Base-by-base conservation (phyloP, 2,113 vertebrate species). In the Rhagologus leucostigma region DNA sequence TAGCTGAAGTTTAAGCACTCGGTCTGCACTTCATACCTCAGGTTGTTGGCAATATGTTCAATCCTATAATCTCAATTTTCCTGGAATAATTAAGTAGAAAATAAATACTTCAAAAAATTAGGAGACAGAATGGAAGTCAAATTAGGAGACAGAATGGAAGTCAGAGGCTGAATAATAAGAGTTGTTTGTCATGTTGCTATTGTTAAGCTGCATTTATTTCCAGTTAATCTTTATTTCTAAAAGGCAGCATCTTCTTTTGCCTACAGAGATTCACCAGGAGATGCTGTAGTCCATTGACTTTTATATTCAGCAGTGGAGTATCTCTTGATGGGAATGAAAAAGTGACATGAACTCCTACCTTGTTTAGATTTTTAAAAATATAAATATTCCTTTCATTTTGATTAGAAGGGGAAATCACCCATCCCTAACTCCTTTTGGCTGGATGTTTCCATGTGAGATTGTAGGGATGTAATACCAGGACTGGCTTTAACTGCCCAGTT, bases 61-160 rank as follows among this genome's bases (percentile, higher is more conserved):
- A 55, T 92, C 76, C 87, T 89, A 49, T 67, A 92, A 93, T 80
- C 85, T 93, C 83, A 16, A 35, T 94, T 96, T 97, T 92, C 87
- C 78, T 73, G 79, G 69, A 90, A 87, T 79, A 71, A 94, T 93
- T 87, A 90, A 93, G 84, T 65, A 84, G 76, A 62, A 95, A 73
- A 70, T 10, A 93, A 84, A 93, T 53, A 60, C 55, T 89, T 79
- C 30, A 47, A 65, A 84, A 93, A 94, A 84, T 23, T 10, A 60
- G 71, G 26, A 78, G 62, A 60, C 44, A 35, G 42, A 93, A 78
- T 84, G 77, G 88, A 69, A 92, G 82, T 56, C 29, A 42, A 94
- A 84, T 23, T 10, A 60, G 71, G 26, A 78, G 62, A 60, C 44
- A 35, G 42, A 93, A 78, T 84, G 77, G 88, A 69, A 92, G 82